phyloP scores from a whole-genome alignment of 1,140 invertebrate genomes.

The Magallana gigas region DNA sequence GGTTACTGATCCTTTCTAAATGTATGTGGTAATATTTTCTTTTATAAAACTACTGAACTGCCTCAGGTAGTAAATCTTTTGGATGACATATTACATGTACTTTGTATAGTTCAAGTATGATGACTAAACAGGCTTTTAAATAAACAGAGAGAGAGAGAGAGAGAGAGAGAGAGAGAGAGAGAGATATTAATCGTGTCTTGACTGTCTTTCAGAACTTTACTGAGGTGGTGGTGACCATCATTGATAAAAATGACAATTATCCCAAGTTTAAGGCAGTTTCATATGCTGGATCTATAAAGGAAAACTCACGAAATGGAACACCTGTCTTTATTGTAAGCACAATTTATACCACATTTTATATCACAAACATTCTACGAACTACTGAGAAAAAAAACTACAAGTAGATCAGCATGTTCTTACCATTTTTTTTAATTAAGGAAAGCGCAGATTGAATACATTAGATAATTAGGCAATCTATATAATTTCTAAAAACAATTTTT shows the following conservation, averaged over 20 bases:
- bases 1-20: too few species aligned
- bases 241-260: conserved; percentile 64
- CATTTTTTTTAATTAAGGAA: too few species aligned
- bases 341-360: neutral
- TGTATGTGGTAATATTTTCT: too few species aligned
- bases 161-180: neutral
- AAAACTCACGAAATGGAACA: conserved; percentile 55
- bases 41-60: neutral
- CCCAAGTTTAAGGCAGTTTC: conserved; percentile 47
- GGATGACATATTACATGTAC: neutral
- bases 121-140: neutral
- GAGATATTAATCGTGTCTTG: neutral
- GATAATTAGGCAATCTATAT: too few species aligned
- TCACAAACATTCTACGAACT: neutral
- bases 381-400: neutral
- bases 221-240: conserved; percentile 55
- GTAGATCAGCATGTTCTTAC: too few species aligned
- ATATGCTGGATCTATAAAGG: conserved; percentile 55
- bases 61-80: neutral
- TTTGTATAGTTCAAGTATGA: too few species aligned
- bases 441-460: too few species aligned
- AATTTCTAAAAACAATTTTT: too few species aligned
- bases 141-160: neutral
- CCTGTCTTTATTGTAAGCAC: conserved; percentile 57
- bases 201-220: conserved; percentile 55